Evolutionary conservation across 2,113 vertebrate species (phyloP).

Genomic region (Stigmatopora nigra): DNA sequence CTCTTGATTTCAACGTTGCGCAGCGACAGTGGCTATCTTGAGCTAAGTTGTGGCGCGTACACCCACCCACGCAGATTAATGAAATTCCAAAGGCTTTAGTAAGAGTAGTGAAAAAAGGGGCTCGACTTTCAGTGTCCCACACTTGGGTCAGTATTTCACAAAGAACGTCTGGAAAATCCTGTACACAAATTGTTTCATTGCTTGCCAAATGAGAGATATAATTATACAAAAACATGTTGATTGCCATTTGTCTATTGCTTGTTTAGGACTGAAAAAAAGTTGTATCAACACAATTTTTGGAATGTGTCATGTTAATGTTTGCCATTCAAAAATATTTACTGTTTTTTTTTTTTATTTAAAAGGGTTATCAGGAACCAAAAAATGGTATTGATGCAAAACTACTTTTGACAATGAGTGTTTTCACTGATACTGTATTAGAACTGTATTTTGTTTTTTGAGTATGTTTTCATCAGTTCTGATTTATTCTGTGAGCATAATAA

Average conservation of each 20-base stretch:
- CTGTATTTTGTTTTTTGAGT: neutral
- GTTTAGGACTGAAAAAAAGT: neutral
- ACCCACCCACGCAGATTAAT: slow-evolving; percentile 65
- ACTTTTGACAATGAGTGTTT: too few relatives aligned
- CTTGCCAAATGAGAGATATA: neutral
- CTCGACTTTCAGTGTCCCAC: slow-evolving; percentile 32
- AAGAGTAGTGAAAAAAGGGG: slow-evolving; percentile 45
- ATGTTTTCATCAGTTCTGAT: neutral
- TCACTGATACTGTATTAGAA: neutral
- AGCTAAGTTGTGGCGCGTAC: slow-evolving; percentile 32
- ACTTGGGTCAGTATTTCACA: slow-evolving; percentile 25
- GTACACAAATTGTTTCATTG: neutral
- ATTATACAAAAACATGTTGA: neutral
- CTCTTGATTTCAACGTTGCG: slow-evolving; percentile 12
- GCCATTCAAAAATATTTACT: too few relatives aligned
- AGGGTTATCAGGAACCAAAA: too few relatives aligned
- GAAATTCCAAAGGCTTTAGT: slow-evolving; percentile 67
- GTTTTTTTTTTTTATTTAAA: too few relatives aligned
- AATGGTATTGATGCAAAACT: too few relatives aligned
- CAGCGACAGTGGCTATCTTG: slow-evolving; percentile 18
- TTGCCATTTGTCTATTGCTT: neutral
- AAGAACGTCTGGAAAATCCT: slow-evolving; percentile 17
- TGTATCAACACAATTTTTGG: too few relatives aligned
- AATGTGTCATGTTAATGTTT: too few relatives aligned
- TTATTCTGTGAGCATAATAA: neutral